A percentile compares a stretch with the other conserved stretches of the same genome.
Evolutionary conservation across 2,113 vertebrate species (phyloP).

Genomic region (Myiopsitta monachus): DNA sequence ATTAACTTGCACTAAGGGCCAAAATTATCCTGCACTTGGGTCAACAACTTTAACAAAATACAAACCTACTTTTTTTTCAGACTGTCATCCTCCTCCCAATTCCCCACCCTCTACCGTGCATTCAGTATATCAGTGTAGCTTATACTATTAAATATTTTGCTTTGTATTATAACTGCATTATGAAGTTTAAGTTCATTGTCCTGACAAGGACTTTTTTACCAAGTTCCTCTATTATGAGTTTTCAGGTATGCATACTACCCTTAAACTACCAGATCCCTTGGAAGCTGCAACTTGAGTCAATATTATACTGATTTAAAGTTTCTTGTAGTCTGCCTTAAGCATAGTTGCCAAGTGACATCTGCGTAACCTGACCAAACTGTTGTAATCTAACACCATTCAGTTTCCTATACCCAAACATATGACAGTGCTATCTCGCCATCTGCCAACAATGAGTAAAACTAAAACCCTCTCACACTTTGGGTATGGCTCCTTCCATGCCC

Average conservation of each 20-base stretch:
- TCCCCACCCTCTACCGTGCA: accelerated
- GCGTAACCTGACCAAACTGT: not conserved
- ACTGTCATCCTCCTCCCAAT: not conserved
- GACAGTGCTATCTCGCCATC: not conserved
- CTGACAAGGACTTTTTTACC: not conserved
- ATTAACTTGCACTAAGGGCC: not conserved
- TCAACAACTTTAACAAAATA: not conserved
- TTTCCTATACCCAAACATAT: not conserved
- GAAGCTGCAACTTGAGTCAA: not conserved
- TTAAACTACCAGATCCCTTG: not conserved
- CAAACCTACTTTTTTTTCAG: not conserved
- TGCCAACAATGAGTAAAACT: not conserved
- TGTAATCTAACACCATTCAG: not conserved
- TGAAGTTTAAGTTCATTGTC: not conserved
- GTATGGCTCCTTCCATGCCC: not conserved
- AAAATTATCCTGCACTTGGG: not conserved
- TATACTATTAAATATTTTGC: not conserved
- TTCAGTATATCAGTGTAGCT: not conserved
- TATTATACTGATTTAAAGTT: not conserved
- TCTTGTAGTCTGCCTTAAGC: not conserved
- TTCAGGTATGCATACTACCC: not conserved
- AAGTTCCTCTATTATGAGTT: not conserved
- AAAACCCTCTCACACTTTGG: not conserved
- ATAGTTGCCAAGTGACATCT: not conserved
- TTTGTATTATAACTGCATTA: not conserved